Conservation (phyloP, 2,797 vertebrate species). For the Parauchenoglanis punctatus region DNA sequence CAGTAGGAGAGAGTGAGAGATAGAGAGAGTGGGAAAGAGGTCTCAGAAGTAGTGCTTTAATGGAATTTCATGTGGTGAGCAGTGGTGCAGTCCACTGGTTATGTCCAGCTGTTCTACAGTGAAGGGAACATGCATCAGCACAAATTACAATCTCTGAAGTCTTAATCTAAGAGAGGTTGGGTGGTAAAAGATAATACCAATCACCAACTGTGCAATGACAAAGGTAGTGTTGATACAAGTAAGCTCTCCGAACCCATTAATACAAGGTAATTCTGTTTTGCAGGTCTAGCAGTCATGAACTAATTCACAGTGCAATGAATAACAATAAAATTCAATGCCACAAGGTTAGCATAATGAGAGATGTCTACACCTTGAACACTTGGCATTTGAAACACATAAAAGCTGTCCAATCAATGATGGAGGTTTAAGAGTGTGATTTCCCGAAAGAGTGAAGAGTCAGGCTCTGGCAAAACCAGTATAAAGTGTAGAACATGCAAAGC, state of each 20-base stretch:
- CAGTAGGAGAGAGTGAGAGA: constrained; percentile 52
- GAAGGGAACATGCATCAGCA: constrained; percentile 15
- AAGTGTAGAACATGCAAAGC: constrained; percentile 27
- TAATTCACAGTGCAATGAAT: not conserved
- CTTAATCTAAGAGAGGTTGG: constrained; percentile 27
- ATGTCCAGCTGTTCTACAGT: constrained; percentile 18
- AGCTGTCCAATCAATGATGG: constrained; percentile 26
- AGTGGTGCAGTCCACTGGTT: constrained; percentile 40
- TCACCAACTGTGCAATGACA: constrained; percentile 14
- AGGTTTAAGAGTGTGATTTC: constrained; percentile 40
- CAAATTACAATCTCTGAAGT: constrained; percentile 36
- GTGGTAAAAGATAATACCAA: not conserved
- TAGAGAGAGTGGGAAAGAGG: constrained; percentile 24
- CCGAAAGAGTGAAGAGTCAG: constrained; percentile 18
- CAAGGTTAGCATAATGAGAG: not conserved
- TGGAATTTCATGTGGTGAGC: constrained; percentile 43
- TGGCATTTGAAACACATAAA: constrained; percentile 47
- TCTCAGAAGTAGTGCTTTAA: constrained; percentile 34
- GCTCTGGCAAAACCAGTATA: constrained; percentile 3
- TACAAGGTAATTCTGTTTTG: not conserved
- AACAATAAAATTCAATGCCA: not conserved
- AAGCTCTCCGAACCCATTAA: not conserved
- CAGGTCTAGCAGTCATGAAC: not conserved
- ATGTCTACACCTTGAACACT: not conserved
- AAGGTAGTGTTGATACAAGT: not conserved